Evolutionary conservation across 2,113 vertebrate species (phyloP), one percentile per base, ranked within the genome.

Genomic region (Tichodroma muraria): DNA sequence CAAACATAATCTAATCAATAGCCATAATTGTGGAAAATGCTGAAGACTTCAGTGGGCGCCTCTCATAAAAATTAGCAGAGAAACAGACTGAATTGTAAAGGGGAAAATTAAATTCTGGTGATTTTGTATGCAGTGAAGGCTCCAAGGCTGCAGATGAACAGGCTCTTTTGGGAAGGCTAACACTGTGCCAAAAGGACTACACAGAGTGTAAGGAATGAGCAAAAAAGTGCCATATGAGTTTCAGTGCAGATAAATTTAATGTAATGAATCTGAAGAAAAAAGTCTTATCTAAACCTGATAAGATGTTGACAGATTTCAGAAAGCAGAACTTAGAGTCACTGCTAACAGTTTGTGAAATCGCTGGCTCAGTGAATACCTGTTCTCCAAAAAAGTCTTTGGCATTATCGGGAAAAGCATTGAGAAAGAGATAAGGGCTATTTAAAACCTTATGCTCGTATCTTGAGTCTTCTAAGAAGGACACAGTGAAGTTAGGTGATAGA

Each of bases 141-240:
- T 90, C 63, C 50, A 92, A 92, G 80, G 54, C 83, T 94, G 83
- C 80, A 92, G 86, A 85, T 88, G 89, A 94, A 65, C 28, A 85
- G 65, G n/a, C 45, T 92, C 75, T 88, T 86, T 23, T 49, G 71
- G 76, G 37, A 76, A 60, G 49, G 14, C 19, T 83, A 52, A 40
- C 22, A 37, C 76, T 57, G 59, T 93, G 77, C 91, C 80, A 93
- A 45, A 52, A 9, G 7, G 35, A 52, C 76, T 86, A 15, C 47
- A 57, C 37, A 70, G 65, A 64, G 56, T 72, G 70, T 47, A 85
- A 69, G 8, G 6, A 59, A 80, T 37, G 83, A 88, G 40, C 15
- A 71, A 59, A 82, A 52, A 73, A 45, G n/a, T 21, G 42, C 28
- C 35, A 45, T 57, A 45, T 37, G 68, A 86, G 10, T 66, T 95